Conservation (phyloP, 2,113 vertebrate species). For the Garra rufa region DNA sequence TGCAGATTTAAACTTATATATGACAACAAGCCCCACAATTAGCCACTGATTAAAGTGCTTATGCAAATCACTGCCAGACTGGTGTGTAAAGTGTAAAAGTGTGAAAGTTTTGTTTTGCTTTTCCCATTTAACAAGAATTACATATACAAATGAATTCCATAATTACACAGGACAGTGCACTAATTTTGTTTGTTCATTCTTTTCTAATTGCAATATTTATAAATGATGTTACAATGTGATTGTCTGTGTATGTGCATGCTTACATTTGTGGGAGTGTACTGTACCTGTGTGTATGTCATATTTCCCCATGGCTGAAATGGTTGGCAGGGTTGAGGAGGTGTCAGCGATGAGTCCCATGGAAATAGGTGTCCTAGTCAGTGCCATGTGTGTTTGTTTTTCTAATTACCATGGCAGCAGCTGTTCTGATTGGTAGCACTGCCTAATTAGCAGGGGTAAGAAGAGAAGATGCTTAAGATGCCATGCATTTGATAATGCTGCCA, state of each 20-base stretch:
- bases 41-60: not conserved
- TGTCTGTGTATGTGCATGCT: not conserved
- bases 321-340: slow-evolving; percentile 58
- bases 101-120: not conserved
- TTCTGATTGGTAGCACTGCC: slow-evolving; percentile 58
- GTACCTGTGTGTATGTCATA: slow-evolving; percentile 42
- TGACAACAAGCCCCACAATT: not conserved
- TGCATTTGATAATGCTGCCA: slow-evolving; percentile 8
- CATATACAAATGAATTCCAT: not conserved
- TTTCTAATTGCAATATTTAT: not conserved
- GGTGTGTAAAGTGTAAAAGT: not conserved
- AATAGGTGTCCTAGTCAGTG: slow-evolving; percentile 60
- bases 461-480: slow-evolving; percentile 39
- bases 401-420: slow-evolving; percentile 65
- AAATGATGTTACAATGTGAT: not conserved
- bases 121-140: not conserved
- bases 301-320: slow-evolving; percentile 41
- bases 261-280: not conserved
- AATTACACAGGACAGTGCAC: not conserved
- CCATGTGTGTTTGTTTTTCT: slow-evolving; percentile 57
- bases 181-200: not conserved
- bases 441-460: slow-evolving; percentile 55
- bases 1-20: not conserved
- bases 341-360: slow-evolving; percentile 58
- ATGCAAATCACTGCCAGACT: not conserved